phyloP scores from a whole-genome alignment of 1,140 invertebrate species.

The Papilio glaucus region DNA sequence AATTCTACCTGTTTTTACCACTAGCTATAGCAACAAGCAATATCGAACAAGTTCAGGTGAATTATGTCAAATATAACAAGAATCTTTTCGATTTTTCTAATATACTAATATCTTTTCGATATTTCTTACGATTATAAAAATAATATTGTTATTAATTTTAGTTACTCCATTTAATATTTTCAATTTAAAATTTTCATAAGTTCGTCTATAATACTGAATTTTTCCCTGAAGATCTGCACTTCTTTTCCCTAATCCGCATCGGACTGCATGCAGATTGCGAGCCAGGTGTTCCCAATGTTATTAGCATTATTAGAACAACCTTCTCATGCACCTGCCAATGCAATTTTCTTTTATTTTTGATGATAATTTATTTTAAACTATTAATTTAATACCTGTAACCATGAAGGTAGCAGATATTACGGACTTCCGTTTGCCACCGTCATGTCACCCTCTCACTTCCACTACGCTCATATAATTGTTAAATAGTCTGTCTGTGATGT shows the following conservation, averaged over 20 bases:
- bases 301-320: conserved; percentile 30
- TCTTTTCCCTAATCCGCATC: conserved; percentile 45
- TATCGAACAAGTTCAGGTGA: no score
- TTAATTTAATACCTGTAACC: not conserved
- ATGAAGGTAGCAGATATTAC: no score
- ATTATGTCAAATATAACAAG: no score
- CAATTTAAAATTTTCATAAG: not conserved
- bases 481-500: no score
- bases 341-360: conserved; percentile 28
- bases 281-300: conserved; percentile 36
- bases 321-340: conserved; percentile 30
- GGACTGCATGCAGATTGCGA: conserved; percentile 43
- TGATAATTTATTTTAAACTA: not conserved
- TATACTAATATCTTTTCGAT: no score
- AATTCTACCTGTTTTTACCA: no score
- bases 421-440: no score
- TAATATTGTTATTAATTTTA: not conserved
- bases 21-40: no score
- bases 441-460: no score
- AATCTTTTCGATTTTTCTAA: no score
- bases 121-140: no score
- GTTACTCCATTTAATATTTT: not conserved
- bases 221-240: conserved; percentile 23
- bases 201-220: not conserved
- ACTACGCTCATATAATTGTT: no score